Evolutionary conservation across 2,113 vertebrate species (phyloP).

Genomic region (Odontophorus gujanensis): DNA sequence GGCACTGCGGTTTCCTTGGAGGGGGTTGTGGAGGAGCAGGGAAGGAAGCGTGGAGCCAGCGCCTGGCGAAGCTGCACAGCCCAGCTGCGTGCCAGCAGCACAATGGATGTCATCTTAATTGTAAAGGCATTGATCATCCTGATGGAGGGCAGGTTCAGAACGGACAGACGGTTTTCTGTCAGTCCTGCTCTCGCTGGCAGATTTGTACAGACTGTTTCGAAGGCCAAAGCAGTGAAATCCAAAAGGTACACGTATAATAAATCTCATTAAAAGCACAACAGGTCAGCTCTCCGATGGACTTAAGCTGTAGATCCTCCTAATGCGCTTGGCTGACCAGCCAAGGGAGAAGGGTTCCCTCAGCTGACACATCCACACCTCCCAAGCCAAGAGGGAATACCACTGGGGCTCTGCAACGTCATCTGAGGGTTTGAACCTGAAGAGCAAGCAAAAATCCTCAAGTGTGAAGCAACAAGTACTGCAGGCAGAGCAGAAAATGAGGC

Average conservation of each 20-base stretch:
- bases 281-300: slow-evolving; percentile 40
- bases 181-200: slow-evolving; percentile 1
- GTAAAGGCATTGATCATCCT: not conserved
- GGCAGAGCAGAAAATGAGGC: slow-evolving; percentile 47
- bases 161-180: not conserved
- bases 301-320: slow-evolving; percentile 61
- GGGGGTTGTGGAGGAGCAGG: not conserved
- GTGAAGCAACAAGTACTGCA: slow-evolving; percentile 13
- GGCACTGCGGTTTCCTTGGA: not conserved
- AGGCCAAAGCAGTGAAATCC: not conserved
- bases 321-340: slow-evolving; percentile 46
- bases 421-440: not conserved
- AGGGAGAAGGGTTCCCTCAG: slow-evolving; percentile 44
- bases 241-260: slow-evolving; percentile 59
- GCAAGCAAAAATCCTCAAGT: slow-evolving; percentile 25
- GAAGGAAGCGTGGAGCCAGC: not conserved
- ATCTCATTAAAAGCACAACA: slow-evolving; percentile 61
- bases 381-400: slow-evolving; percentile 59
- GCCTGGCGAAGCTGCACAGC: not conserved
- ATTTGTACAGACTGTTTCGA: slow-evolving; percentile 15
- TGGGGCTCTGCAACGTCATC: slow-evolving; percentile 12
- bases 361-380: slow-evolving; percentile 29
- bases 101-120: not conserved
- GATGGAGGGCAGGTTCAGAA: not conserved
- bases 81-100: not conserved